Evolutionary conservation across 1,140 invertebrate genomes (phyloP), one percentile per base, ranked within the genome.

Genomic region (Hestina assimilis): DNA sequence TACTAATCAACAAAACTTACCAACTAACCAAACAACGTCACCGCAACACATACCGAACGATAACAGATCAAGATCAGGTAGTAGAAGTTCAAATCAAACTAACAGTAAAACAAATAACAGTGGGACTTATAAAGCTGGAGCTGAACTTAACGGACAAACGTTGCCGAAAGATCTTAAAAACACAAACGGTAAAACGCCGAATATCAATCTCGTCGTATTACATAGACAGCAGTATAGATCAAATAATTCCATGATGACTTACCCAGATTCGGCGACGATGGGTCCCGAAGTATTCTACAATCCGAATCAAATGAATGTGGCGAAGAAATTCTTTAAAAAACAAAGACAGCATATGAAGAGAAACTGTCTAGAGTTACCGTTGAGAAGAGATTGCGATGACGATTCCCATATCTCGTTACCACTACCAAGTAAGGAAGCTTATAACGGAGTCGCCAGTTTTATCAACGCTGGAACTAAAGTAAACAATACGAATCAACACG

Each of bases 291-390:
- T 95, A 81, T 98, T 97, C 82, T 97, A 97, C 72, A 97, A 98
- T 89, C 95, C 96, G 0, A 94, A 95, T 72, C 96, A 98, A 80
- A 97, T 95, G 78, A 96, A 95, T 9, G 95, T 97, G 0, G 96
- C 96, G 0, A 92, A 95, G 58, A 96, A 96, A 69, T 97, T 97
- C 82, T 97, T 97, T 79, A 95, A 96, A 58, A 96, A 96, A 72
- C 95, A 97, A 75, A 91, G 93, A 15, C 91, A 94, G 43, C 90
- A 95, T 60, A 92, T 93, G 68, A 93, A 94, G 70, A 90, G 92
- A 47, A 96, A 94, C 77, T 95, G 95, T 76, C 86, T 96, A 17
- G 93, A 93, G 60, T 79, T 92, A 23, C 91, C 92, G 0, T 82
- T 92, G 28, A 90, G 93, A 33, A 89, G 91, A 31, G 91, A 92